phyloP scores from a whole-genome alignment of 2,888 invertebrate species.

The Aspidiotus destructor region DNA sequence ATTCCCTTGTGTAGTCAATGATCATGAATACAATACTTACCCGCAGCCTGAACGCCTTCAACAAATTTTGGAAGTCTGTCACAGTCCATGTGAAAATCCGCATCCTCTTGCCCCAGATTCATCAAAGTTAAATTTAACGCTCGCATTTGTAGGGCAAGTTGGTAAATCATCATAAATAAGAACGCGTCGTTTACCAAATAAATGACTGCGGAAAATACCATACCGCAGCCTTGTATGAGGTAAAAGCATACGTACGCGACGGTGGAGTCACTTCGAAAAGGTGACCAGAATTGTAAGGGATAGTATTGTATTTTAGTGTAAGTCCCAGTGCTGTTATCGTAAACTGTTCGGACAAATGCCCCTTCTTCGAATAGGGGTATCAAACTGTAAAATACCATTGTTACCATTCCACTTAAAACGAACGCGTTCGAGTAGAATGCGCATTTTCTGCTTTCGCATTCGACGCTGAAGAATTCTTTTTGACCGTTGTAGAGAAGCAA shows the following conservation, averaged over 20 bases:
- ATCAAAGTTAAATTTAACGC: constrained; percentile 19
- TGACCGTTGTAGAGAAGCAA: constrained; percentile 1
- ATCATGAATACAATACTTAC: too few relatives aligned
- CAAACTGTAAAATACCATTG: not conserved
- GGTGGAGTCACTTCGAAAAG: constrained; percentile 23
- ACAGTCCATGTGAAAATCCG: not conserved
- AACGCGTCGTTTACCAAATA: constrained; percentile 36
- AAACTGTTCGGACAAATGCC: not conserved
- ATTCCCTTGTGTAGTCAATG: too few relatives aligned
- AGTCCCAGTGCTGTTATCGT: constrained; percentile 4
- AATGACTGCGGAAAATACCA: constrained; percentile 33
- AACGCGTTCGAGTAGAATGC: constrained; percentile 5
- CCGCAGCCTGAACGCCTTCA: too few relatives aligned
- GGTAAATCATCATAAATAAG: constrained; percentile 36
- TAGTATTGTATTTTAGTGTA: not conserved
- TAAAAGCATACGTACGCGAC: constrained; percentile 33
- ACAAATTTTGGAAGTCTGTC: too few relatives aligned
- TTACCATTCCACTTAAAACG: not conserved
- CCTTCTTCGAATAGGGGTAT: constrained; percentile 7
- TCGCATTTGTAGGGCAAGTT: constrained; percentile 33
- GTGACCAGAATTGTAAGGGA: constrained; percentile 34
- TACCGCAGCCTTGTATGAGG: constrained; percentile 18
- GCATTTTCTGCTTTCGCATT: constrained; percentile 3
- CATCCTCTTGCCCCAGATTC: not conserved
- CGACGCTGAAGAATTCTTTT: constrained; percentile 12